Evolutionary conservation across 2,888 invertebrate species (phyloP).

Genomic region (Perdita meconis): DNA sequence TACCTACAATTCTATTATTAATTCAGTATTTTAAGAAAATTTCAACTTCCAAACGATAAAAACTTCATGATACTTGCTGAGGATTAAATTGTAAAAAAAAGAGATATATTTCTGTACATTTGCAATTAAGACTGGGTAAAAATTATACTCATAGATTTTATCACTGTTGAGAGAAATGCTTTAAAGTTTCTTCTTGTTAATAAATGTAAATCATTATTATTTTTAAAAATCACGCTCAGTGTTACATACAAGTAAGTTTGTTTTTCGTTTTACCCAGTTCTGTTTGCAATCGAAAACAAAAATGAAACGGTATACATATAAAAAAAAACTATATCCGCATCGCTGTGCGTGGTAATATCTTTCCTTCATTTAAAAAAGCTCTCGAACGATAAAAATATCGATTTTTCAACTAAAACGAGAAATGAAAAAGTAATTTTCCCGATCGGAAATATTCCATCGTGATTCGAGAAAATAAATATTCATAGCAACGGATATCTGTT

Average conservation of each 20-base stretch:
- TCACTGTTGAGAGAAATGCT: neutral
- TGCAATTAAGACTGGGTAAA: slow-evolving; percentile 34
- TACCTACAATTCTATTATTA: too few relatives aligned
- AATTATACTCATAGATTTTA: neutral
- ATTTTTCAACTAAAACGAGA: too few relatives aligned
- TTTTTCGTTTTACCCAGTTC: slow-evolving; percentile 23
- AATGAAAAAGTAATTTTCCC: too few relatives aligned
- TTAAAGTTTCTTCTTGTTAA: neutral
- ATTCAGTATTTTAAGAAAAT: too few relatives aligned
- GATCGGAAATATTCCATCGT: neutral
- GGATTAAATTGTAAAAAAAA: neutral
- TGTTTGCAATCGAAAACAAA: slow-evolving; percentile 7
- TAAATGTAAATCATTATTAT: neutral
- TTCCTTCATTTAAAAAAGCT: neutral
- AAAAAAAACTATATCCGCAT: neutral
- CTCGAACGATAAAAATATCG: neutral
- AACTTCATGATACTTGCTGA: neutral
- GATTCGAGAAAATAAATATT: slow-evolving; percentile 35
- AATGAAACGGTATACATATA: neutral
- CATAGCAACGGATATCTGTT: slow-evolving; percentile 38
- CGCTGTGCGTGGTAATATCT: too few relatives aligned
- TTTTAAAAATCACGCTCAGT: neutral
- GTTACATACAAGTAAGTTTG: neutral
- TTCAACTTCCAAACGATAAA: too few relatives aligned
- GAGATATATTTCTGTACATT: slow-evolving; percentile 1